Base-by-base conservation (phyloP, 2,888 invertebrate genomes). In the Drosophila basisetae region DNA sequence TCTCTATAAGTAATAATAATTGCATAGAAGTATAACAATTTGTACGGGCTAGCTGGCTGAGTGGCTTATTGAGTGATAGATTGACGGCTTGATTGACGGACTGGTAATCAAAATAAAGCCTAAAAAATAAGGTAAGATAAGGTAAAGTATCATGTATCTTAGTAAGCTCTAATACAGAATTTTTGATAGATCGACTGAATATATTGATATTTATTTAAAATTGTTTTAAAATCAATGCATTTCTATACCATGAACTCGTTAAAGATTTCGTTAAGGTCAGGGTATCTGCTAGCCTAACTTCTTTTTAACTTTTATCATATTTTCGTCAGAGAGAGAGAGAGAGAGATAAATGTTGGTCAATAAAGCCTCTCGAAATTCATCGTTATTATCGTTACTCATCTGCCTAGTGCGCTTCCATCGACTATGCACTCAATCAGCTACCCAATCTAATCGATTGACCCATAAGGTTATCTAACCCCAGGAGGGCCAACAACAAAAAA, bases 371-470 rank as follows among this genome's bases (percentile, higher is more conserved):
- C 16, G 25, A 47, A 25, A 16, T 25, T 25, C 22, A 22, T 22
- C 11, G 33, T 13, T 35, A 7, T 47, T 47, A 47, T 47, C 47
- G 47, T 28, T 28, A 25, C 7, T 25, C 16, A 47, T 47, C 25
- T 9, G 47, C 25, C 16, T 47, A 7, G 25, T 25, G 1, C 25
- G 4, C 47, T 47, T 16, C 22, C 47, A 22, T 25, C 22, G 22
- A 25, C 16, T 7, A 25, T 16, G 4, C 47, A 47, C 47, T 25
- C 25, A 53, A 53, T 53, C 53, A 53, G 25, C 25, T n/a, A n/a
- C 68, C 41, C 31, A 25, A 31, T 43, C 58, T 28, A 68, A 68
- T 60, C 47, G 39, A 59, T 30, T 13, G 37, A 56, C 56, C 43
- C 50, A 55, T 22, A 22, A 43, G 22, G 43, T 4, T 47, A 16